phyloP scores from a whole-genome alignment of 1,140 invertebrate genomes.

The Pseudomyrmex sp. region DNA sequence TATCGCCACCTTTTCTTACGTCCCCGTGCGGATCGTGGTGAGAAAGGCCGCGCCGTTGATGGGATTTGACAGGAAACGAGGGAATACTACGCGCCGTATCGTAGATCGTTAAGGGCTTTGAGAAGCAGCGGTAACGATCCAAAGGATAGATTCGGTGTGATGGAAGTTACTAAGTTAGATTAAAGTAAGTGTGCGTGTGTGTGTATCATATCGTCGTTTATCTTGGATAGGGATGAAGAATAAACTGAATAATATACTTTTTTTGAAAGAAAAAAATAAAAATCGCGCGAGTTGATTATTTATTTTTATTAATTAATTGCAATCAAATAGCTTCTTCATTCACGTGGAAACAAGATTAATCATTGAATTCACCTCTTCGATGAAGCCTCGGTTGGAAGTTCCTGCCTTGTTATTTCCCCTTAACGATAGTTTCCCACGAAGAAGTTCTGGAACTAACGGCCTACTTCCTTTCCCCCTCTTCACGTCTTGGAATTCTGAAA shows the following conservation, averaged over 20 bases:
- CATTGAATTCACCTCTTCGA: not conserved
- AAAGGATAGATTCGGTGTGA: not conserved
- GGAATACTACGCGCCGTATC: constrained; percentile 20
- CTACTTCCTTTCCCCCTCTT: constrained; percentile 18
- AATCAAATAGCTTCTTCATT: constrained; percentile 10
- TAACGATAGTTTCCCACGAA: constrained; percentile 50
- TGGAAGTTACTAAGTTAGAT: constrained; percentile 25
- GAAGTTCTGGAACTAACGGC: constrained; percentile 39
- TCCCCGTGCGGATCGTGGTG: not conserved
- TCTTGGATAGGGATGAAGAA: too few relatives aligned
- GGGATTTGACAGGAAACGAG: constrained; percentile 46
- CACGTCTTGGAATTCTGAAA: constrained; percentile 19
- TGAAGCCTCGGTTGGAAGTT: constrained; percentile 1
- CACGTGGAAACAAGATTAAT: constrained; percentile 19
- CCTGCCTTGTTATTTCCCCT: constrained; percentile 44
- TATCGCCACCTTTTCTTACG: constrained; percentile 43
- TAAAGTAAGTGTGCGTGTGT: not conserved
- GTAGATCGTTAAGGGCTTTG: not conserved
- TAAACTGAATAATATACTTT: too few relatives aligned
- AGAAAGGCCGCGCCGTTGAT: constrained; percentile 22
- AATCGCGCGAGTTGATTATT: not conserved
- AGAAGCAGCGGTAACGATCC: constrained; percentile 10
- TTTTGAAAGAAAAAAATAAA: too few relatives aligned
- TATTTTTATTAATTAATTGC: not conserved
- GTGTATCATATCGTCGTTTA: too few relatives aligned